Evolutionary conservation across 2,888 invertebrate genomes (phyloP), one percentile per base, ranked within the genome.

Genomic region (Lypha dubia): DNA sequence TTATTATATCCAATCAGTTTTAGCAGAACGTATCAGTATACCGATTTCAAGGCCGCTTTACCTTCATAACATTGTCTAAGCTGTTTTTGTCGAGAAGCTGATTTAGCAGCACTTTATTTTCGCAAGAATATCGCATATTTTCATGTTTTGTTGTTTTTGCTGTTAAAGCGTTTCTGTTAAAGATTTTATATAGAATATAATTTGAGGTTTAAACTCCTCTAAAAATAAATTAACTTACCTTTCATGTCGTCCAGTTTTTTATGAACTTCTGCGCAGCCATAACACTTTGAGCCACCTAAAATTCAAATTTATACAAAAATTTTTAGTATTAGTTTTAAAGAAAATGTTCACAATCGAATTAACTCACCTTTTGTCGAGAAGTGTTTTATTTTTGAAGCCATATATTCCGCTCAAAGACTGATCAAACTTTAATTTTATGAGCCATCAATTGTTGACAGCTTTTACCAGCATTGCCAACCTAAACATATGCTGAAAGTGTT

Each of bases 391-490:
- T 63, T 22, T n/a, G 38, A 38, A 35, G 17, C 3, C 9, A 24
- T 44, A 44, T 20, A 63, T 22, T 63, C 24, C 44, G 44, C 63
- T 3, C 20, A 44, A 65, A 44, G 24, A 65, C 65, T 65, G 28
- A 65, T 46, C 44, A 20, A 44, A 63, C 20, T 65, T 65, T 65
- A 65, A 65, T 65, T 41, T 65, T 46, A 65, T 46, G 24, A 65
- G 7, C 65, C 65, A 65, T 46, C 11, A 65, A 65, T 65, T 65
- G 65, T 65, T 65, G 65, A 65, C 65, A 65, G 41, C 44, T 63
- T 38, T 44, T 63, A 20, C 8, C 65, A 41, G 46, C 15, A 65
- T 28, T 49, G 49, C 49, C 49, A 49, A 49, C 49, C 17, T 20
- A 49, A 49, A 49, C 49, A 49, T 49, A 17, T 49, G 49, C 17